These are phyloP conservation scores for Anarhynchus alexandrinus DNA, from an alignment of 2,113 vertebrate genomes.

Conservation along the genomic window DNA sequence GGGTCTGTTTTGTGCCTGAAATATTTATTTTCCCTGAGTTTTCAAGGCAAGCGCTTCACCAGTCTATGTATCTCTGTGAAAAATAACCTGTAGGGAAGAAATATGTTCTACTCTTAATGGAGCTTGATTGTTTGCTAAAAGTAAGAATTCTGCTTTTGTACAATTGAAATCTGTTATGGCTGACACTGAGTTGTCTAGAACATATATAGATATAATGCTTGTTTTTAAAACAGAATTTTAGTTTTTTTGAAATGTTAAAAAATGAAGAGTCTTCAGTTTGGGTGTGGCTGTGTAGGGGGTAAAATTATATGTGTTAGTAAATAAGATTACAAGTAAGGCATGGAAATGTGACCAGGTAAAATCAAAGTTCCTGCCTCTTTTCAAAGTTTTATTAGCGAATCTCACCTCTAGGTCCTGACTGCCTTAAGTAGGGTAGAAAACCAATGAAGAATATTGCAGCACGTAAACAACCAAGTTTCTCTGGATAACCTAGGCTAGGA, in stretches of 20 bases:
- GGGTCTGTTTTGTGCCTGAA: neutral
- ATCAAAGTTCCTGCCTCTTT: neutral
- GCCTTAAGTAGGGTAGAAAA: neutral
- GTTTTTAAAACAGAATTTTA: neutral
- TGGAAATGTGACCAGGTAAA: neutral
- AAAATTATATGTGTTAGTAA: fast-evolving
- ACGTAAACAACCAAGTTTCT: neutral
- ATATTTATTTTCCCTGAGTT: neutral
- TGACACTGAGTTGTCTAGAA: neutral
- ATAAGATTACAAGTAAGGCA: fast-evolving
- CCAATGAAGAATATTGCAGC: neutral
- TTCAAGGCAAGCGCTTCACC: neutral
- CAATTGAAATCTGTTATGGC: too few species aligned
- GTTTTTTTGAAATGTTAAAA: fast-evolving
- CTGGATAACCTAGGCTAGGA: neutral
- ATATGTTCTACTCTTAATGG: fast-evolving
- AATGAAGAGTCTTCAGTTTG: neutral
- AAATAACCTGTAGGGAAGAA: neutral
- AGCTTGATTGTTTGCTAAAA: neutral
- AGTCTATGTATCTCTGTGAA: neutral
- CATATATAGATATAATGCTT: neutral
- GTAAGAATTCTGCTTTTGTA: neutral
- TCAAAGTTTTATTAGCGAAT: neutral
- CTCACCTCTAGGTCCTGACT: neutral
- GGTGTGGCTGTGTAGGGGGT: too few species aligned